Evolutionary conservation across 2,113 vertebrate species (phyloP).

Genomic region (Coryphaenoides rupestris): DNA sequence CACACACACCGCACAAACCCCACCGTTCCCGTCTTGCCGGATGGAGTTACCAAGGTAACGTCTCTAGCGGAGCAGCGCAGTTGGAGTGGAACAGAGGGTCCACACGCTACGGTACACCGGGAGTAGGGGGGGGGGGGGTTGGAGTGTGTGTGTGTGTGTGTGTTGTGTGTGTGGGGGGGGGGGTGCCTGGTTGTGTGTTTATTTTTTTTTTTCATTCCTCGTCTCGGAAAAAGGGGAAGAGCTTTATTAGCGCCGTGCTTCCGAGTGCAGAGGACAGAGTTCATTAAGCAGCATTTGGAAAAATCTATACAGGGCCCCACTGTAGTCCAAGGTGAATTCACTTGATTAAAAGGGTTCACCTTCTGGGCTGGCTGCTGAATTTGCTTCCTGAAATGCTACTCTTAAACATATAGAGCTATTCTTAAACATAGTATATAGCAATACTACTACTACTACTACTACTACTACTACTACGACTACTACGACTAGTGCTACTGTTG

Average conservation of each 20-base stretch:
- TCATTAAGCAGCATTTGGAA: conserved; percentile 55
- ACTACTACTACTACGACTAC: too few species aligned
- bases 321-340: conserved; percentile 31
- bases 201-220: too few species aligned
- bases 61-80: conserved; percentile 65
- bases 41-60: conserved; percentile 73
- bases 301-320: conserved; percentile 61
- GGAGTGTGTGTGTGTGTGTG: too few species aligned
- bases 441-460: too few species aligned
- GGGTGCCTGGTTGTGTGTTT: conserved; percentile 47
- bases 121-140: too few species aligned
- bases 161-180: too few species aligned
- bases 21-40: conserved; percentile 41
- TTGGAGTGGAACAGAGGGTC: conserved; percentile 60
- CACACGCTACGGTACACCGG: conserved; percentile 60
- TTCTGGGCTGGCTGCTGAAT: not conserved
- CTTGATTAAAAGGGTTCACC: conserved; percentile 10
- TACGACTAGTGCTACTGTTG: too few species aligned
- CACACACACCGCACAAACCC: too few species aligned
- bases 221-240: conserved; percentile 24
- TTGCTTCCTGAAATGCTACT: not conserved
- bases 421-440: conserved; percentile 10
- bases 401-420: conserved; percentile 6
- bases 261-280: conserved; percentile 44
- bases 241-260: conserved; percentile 44